These are phyloP conservation scores for Paguma larvata DNA, from an alignment of 2,797 vertebrate genomes.

Conservation along the genomic window DNA sequence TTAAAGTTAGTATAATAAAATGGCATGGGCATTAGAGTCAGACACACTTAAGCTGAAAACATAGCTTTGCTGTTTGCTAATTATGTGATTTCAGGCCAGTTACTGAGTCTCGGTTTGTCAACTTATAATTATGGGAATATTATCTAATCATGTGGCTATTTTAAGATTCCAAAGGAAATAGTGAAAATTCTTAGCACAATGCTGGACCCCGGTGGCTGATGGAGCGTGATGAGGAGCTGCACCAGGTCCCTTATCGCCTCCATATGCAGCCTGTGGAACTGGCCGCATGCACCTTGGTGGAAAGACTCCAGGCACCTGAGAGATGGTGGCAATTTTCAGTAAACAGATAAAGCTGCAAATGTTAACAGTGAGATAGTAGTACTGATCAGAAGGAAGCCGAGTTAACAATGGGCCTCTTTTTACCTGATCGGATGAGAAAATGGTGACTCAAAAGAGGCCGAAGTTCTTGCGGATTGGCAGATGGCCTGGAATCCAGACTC, in stretches of 20 bases:
- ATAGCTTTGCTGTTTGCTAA: conserved; percentile 33
- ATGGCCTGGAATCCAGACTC: conserved; percentile 80
- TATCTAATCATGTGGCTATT: conserved; percentile 61
- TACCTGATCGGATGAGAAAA: conserved; percentile 68
- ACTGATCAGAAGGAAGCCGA: background rate
- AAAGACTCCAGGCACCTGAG: background rate
- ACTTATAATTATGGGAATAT: conserved; percentile 61
- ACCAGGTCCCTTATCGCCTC: background rate
- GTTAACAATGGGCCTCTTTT: conserved; percentile 46
- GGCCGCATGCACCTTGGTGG: background rate
- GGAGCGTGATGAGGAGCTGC: background rate
- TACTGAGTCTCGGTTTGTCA: conserved; percentile 10
- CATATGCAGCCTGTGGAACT: background rate
- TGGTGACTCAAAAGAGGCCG: conserved; percentile 68
- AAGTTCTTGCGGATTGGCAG: conserved; percentile 64
- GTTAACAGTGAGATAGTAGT: background rate
- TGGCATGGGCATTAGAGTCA: conserved; percentile 29
- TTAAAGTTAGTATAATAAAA: conserved; percentile 65
- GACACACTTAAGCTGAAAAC: conserved; percentile 57
- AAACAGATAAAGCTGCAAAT: conserved; percentile 9
- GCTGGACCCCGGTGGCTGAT: background rate
- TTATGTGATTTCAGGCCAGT: conserved; percentile 53
- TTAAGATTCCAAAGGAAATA: conserved; percentile 4
- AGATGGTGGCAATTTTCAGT: background rate
- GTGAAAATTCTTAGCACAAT: conserved; percentile 16